Base-by-base conservation (phyloP, 1,140 invertebrate species). In the Drosophila azteca region DNA sequence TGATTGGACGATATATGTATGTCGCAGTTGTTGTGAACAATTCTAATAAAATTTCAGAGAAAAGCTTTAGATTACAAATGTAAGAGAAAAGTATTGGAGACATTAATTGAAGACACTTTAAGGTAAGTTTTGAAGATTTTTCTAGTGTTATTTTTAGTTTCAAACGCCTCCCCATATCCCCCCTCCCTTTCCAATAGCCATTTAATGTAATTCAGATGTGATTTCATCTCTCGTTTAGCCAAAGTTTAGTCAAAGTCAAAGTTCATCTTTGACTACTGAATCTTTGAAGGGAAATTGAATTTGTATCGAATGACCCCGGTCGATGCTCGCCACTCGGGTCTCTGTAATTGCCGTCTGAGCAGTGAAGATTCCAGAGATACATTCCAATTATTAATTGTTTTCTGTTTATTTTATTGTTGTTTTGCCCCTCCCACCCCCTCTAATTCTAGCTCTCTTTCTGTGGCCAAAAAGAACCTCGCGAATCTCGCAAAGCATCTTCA, bases 311-410 rank as follows among this genome's bases (percentile, higher is more conserved):
- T 39, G 35, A 39, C 9, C 35, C 35, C 35, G 3, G 11, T 13
- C 11, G 35, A 39, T 71, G 68, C 71, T 53, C 26, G 68, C 71
- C 45, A 20, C 20, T 54, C 3, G 15, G 61, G 39, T 31, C 53
- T 66, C 24, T 66, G 71, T 62, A 75, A 75, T 66, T 66, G 69
- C 39, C 46, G 20, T 39, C 35, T 39, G 11, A 9, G 13, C 3
- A 11, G 3, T 39, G 35, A 45, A 67, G 71, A 75, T 66, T 74
- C 35, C 61, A 75, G 53, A 75, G 71, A 75, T 75, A 74, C 35
- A 68, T 68, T 41, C 15, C 29, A 45, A 48, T 58, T 75, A 57
- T 75, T 75, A 75, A 75, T 75, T 75, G 61, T 75, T 75, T 75
- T 74, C 11, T 45, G n/a, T 46, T 17, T 3, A 5, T 45, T 20